Conservation (phyloP, 2,888 invertebrate species). For the Drymonia ruficornis region DNA sequence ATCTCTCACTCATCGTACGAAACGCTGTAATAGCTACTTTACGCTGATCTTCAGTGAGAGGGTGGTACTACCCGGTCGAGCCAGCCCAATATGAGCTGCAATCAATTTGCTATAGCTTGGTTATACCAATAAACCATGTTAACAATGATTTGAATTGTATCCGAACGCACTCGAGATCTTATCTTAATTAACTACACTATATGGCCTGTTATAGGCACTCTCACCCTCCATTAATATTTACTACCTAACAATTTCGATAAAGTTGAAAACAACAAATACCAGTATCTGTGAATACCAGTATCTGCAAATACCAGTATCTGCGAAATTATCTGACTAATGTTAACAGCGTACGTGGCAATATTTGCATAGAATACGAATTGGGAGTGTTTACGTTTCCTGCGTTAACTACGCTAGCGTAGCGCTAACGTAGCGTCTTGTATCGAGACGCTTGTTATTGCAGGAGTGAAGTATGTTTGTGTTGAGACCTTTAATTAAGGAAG, state of each 20-base stretch:
- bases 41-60: too few species aligned
- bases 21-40: too few species aligned
- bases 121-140: too few species aligned
- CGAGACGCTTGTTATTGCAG: not conserved
- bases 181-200: not conserved
- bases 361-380: conserved; percentile 30
- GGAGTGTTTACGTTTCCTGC: conserved; percentile 9
- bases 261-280: conserved; percentile 9
- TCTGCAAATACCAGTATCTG: conserved; percentile 8
- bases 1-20: too few species aligned
- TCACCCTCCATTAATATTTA: not conserved
- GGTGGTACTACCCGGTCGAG: too few species aligned
- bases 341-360: conserved; percentile 26
- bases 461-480: not conserved
- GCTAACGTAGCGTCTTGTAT: too few species aligned
- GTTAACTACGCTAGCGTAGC: not conserved
- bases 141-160: too few species aligned
- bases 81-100: too few species aligned
- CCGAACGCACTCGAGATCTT: too few species aligned
- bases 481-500: conserved; percentile 1
- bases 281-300: conserved; percentile 15
- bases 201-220: not conserved
- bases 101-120: too few species aligned
- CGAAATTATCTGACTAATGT: conserved; percentile 22
- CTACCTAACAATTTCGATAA: not conserved